Conservation (phyloP, 2,797 vertebrate species). For the Gallinago solitaria region DNA sequence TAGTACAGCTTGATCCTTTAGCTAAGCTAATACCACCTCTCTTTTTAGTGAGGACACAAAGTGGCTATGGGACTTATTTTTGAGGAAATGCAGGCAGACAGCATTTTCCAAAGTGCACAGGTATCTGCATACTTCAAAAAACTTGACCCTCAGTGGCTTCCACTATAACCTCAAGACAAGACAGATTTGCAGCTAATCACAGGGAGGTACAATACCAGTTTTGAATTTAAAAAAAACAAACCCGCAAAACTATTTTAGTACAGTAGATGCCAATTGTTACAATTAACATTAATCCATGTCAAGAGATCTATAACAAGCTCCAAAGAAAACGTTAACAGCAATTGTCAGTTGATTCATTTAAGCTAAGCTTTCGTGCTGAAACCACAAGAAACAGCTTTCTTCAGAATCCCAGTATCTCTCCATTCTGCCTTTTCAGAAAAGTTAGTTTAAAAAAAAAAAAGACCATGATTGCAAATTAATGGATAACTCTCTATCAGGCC, state of each 20-base stretch:
- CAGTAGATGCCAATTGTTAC: background rate
- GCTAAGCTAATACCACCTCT: fast-evolving
- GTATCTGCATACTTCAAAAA: background rate
- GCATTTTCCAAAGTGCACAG: background rate
- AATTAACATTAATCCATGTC: background rate
- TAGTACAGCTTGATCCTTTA: background rate
- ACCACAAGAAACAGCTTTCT: background rate
- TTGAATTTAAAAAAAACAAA: background rate
- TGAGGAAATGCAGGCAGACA: background rate
- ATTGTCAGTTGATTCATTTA: background rate
- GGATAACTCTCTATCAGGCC: background rate
- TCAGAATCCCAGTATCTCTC: background rate
- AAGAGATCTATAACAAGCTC: background rate
- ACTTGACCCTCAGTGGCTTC: background rate
- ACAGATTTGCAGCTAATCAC: background rate
- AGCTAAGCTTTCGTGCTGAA: background rate
- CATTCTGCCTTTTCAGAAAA: background rate
- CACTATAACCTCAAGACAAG: background rate
- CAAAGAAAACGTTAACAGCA: background rate
- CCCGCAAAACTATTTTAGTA: background rate
- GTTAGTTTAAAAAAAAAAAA: background rate
- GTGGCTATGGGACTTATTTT: background rate
- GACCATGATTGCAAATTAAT: background rate
- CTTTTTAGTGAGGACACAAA: background rate
- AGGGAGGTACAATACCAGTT: background rate